Evolutionary conservation across 1,140 invertebrate species (phyloP).

Genomic region (fruit fly (Drosophila melanogaster)): Release_6_plus_ISO1_MT NT_037436.4:47001-47500

Average conservation of each 20-base stretch:
- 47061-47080: no score
- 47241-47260: constrained; percentile 57
- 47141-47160: constrained; percentile 34
- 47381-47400: constrained; percentile 23
- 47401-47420: constrained; percentile 7
- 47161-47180: constrained; percentile 28
- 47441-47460: constrained; percentile 44
- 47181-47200: constrained; percentile 18
- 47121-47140: constrained; percentile 33
- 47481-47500: constrained; percentile 51
- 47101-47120: constrained; percentile 17
- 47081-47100: constrained; percentile 1
- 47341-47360: constrained; percentile 81
- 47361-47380: constrained; percentile 77
- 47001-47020: no score
- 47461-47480: constrained; percentile 30
- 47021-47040: no score
- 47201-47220: constrained; percentile 18
- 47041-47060: no score
- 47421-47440: constrained; percentile 44
- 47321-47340: constrained; percentile 81
- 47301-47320: constrained; percentile 77
- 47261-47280: constrained; percentile 50
- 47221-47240: constrained; percentile 51
- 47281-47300: constrained; percentile 80